A percentile compares a stretch with the other conserved stretches of the same genome.
Evolutionary conservation across 2,113 vertebrate species (phyloP).

Genomic region (Pelusios castaneus): DNA sequence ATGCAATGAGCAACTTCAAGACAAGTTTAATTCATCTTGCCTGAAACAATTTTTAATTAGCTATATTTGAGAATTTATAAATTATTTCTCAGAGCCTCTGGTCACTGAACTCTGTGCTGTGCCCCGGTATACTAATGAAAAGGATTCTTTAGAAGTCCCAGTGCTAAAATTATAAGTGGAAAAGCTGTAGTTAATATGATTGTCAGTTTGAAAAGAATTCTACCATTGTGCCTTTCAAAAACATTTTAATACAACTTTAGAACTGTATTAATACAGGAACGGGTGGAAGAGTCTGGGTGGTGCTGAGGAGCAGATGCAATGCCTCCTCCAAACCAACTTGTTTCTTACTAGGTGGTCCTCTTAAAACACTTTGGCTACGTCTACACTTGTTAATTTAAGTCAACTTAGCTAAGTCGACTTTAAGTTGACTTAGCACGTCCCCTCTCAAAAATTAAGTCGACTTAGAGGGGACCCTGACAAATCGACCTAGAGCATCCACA

Average conservation of each 20-base stretch:
- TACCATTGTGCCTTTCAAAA: slow-evolving; percentile 30
- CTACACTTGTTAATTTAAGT: too few relatives aligned
- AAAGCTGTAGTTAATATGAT: slow-evolving; percentile 51
- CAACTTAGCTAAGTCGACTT: too few relatives aligned
- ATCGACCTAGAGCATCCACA: too few relatives aligned
- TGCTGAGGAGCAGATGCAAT: neutral
- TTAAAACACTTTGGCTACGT: neutral
- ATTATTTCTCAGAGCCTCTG: slow-evolving; percentile 73
- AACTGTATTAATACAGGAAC: neutral
- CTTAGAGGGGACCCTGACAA: too few relatives aligned
- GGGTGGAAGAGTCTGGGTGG: too few relatives aligned
- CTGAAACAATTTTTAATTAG: slow-evolving; percentile 80
- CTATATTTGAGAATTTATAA: slow-evolving; percentile 75
- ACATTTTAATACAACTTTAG: slow-evolving; percentile 34
- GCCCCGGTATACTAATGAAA: slow-evolving; percentile 64
- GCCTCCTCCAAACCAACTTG: neutral
- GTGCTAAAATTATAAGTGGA: slow-evolving; percentile 44
- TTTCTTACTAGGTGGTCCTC: neutral
- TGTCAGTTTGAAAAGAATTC: slow-evolving; percentile 39
- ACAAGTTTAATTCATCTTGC: slow-evolving; percentile 75
- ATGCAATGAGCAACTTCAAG: slow-evolving; percentile 62
- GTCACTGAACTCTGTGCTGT: slow-evolving; percentile 71
- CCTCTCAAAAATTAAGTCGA: too few relatives aligned
- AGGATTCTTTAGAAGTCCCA: slow-evolving; percentile 59
- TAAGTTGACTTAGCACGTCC: too few relatives aligned